phyloP scores from a whole-genome alignment of 2,888 invertebrate species.

The Invenusta paracnida region DNA sequence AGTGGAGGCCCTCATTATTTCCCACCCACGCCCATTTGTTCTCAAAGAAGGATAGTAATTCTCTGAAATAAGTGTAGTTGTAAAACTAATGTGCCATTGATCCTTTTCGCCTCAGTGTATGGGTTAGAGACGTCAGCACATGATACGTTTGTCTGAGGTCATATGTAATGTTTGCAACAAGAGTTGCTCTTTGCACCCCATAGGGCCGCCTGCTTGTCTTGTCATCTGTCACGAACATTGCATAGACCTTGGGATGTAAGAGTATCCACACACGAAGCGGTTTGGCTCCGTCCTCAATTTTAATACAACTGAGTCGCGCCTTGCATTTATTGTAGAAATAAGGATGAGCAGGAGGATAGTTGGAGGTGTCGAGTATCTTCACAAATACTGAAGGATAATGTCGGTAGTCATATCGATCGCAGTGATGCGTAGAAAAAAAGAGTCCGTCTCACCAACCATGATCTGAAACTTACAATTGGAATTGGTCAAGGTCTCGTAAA shows the following conservation, averaged over 20 bases:
- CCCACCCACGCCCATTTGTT: slow-evolving; percentile 6
- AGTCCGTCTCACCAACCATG: neutral
- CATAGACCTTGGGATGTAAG: neutral
- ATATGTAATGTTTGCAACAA: neutral
- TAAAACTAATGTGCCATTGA: neutral
- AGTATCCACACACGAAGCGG: neutral
- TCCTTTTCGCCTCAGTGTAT: neutral
- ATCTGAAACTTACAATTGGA: neutral
- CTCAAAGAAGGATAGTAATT: neutral
- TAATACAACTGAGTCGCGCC: neutral
- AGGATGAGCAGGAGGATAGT: neutral
- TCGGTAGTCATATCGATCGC: neutral
- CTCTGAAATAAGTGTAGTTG: neutral
- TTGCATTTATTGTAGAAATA: neutral
- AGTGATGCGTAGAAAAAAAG: neutral
- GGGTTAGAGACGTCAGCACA: neutral
- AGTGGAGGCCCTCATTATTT: no score
- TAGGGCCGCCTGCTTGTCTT: neutral
- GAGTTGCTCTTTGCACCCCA: neutral
- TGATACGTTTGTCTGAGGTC: neutral
- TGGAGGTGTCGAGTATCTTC: neutral
- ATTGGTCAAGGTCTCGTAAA: no score
- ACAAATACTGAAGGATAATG: neutral
- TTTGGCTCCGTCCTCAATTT: neutral
- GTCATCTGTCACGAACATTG: neutral